Evolutionary conservation across 2,113 vertebrate species (phyloP), one percentile per base, ranked within the genome.

Genomic region (Platichthys flesus): DNA sequence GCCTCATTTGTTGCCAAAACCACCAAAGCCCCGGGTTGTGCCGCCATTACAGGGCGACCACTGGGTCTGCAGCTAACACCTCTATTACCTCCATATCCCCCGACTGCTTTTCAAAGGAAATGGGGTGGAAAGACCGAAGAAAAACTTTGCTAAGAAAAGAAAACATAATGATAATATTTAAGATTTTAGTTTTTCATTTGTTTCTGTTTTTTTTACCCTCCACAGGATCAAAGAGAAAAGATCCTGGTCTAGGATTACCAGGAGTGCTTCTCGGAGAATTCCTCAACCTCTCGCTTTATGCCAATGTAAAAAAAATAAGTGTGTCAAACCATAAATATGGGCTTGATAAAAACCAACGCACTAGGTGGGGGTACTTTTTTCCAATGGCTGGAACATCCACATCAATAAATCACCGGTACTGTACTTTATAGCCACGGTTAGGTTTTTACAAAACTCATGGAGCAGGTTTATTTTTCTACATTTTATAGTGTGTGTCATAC

Each of bases 1-100:
- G 57, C 40, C 40, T 78, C 55, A 28, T 74, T 86, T 89, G 82
- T 92, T 89, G 78, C 91, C 86, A 89, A 90, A 90, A 82, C 78
- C 85, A 67, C 78, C n/a, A 62, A 77, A 81, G 67, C 79, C 57
- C 67, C 42, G 35, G 64, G 54, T 63, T 77, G 84, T 78, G 71
- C 72, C 81, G 78, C 9, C 40, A 42, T 42, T 42, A 42, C 40
- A 42, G 40, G 40, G 12, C 40, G n/a, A 70, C 78, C 49, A 51
- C 12, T 0, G 75, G 75, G 85, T 85, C 81, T 81, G 67, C 49
- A 61, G 59, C 76, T 37, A 71, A 59, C 79, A 89, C 80, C 80
- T 79, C 79, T 64, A 56, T 58, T 78, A 52, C 73, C 64, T 63
- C 49, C 28, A 57, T 35, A 18, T 18, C 26, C 52, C 62, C 67